Percentiles rank a stretch among this genome's conserved stretches.
Conservation (phyloP, 2,797 vertebrate species). For the Falco cherrug region DNA sequence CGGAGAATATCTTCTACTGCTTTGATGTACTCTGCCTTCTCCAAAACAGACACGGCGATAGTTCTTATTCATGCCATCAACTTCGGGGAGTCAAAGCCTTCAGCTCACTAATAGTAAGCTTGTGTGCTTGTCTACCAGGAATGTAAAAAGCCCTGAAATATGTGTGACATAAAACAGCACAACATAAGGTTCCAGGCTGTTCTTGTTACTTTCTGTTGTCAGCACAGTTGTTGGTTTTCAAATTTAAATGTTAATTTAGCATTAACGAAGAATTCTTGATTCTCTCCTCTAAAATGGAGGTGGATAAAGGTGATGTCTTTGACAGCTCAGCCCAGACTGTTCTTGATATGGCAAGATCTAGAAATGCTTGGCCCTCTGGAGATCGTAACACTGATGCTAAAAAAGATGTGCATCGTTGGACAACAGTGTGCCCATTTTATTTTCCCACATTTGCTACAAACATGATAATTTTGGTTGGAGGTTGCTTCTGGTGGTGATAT, state of each 20-base stretch:
- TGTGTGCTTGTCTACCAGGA: conserved; percentile 50
- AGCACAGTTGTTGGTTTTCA: conserved; percentile 60
- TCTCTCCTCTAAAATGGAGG: conserved; percentile 42
- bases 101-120: conserved; percentile 31
- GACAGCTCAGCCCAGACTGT: conserved; percentile 31
- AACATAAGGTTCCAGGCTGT: conserved; percentile 69
- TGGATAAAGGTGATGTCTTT: conserved; percentile 55
- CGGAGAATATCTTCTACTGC: neutral
- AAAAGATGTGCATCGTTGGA: neutral
- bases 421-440: neutral
- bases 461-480: neutral
- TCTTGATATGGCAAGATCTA: neutral
- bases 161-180: conserved; percentile 58
- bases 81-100: conserved; percentile 1
- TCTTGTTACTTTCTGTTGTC: conserved; percentile 62
- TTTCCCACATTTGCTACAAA: neutral
- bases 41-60: neutral
- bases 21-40: neutral
- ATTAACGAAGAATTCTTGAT: conserved; percentile 51
- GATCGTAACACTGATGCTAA: neutral
- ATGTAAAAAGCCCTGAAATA: conserved; percentile 59
- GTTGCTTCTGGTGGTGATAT: neutral
- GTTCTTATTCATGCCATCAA: conserved; percentile 2
- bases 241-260: conserved; percentile 66
- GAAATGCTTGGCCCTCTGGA: neutral